Evolutionary conservation across 2,113 vertebrate species (phyloP).

Genomic region (Apaloderma vittatum): DNA sequence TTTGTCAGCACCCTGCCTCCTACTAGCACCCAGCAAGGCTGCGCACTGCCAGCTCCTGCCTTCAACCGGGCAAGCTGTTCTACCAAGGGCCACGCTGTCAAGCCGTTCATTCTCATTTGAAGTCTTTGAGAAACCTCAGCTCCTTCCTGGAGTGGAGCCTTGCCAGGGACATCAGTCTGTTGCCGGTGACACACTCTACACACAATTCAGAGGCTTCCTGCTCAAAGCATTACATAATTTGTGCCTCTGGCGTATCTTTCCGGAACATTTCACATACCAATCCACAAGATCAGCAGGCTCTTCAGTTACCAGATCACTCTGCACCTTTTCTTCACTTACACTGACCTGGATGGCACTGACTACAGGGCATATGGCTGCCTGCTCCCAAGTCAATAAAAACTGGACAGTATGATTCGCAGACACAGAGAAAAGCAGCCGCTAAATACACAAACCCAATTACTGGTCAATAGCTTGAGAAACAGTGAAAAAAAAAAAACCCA

Average conservation of each 20-base stretch:
- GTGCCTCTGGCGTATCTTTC: constrained; percentile 40
- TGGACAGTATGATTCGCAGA: not conserved
- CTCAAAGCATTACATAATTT: constrained; percentile 44
- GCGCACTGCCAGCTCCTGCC: not conserved
- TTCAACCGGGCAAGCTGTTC: not conserved
- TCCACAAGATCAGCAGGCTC: not conserved
- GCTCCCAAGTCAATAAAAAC: not conserved
- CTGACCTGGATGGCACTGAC: not conserved
- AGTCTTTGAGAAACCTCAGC: constrained; percentile 26
- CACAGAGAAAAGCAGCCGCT: not conserved
- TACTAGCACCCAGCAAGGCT: not conserved
- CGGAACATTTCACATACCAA: not conserved
- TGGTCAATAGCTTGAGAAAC: not conserved
- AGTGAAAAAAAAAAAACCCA: not conserved
- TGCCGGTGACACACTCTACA: constrained; percentile 29
- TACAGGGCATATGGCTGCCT: not conserved
- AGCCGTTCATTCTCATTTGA: not conserved
- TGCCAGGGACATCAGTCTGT: constrained; percentile 62
- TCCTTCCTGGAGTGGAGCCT: constrained; percentile 56
- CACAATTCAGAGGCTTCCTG: constrained; percentile 29
- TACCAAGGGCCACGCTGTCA: not conserved
- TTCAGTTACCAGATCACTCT: not conserved
- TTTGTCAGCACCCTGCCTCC: not conserved
- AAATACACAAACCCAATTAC: not conserved
- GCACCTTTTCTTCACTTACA: not conserved